phyloP scores from a whole-genome alignment of 2,888 invertebrate genomes.

The Pandemis corylana region DNA sequence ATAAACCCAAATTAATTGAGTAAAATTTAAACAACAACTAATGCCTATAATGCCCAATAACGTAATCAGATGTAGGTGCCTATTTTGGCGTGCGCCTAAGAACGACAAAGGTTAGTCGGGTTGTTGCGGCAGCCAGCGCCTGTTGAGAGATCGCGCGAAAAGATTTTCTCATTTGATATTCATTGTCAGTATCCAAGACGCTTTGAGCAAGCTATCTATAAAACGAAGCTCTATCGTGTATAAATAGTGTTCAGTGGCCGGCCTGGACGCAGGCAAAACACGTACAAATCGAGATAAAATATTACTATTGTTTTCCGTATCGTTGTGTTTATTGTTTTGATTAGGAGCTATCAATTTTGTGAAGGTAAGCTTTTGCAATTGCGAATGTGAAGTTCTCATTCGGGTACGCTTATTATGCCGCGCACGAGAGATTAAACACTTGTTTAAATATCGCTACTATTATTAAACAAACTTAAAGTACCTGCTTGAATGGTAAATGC shows the following conservation, averaged over 20 bases:
- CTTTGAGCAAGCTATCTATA: conserved; percentile 67
- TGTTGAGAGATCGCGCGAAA: conserved; percentile 58
- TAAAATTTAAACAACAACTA: conserved; percentile 23
- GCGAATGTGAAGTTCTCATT: background rate
- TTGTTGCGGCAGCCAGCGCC: conserved; percentile 40
- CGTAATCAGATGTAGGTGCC: conserved; percentile 16
- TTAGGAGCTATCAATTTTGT: background rate
- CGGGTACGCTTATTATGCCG: background rate
- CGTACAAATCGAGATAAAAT: conserved; percentile 48
- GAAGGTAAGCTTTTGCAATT: conserved; percentile 20
- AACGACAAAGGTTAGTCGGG: conserved; percentile 33
- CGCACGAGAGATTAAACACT: background rate
- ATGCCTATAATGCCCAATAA: conserved; percentile 25
- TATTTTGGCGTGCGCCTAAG: conserved; percentile 23
- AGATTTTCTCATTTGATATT: conserved; percentile 77
- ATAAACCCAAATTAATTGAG: conserved; percentile 33
- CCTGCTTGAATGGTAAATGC: background rate
- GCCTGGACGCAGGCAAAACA: conserved; percentile 60
- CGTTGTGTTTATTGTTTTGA: conserved; percentile 29
- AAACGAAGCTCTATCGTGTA: conserved; percentile 55
- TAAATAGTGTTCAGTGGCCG: conserved; percentile 65
- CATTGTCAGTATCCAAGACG: conserved; percentile 60
- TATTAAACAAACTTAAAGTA: background rate
- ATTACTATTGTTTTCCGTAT: conserved; percentile 9
- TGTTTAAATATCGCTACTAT: background rate